Conservation (phyloP, 2,797 vertebrate species). For the Gymnocypris eckloni region DNA sequence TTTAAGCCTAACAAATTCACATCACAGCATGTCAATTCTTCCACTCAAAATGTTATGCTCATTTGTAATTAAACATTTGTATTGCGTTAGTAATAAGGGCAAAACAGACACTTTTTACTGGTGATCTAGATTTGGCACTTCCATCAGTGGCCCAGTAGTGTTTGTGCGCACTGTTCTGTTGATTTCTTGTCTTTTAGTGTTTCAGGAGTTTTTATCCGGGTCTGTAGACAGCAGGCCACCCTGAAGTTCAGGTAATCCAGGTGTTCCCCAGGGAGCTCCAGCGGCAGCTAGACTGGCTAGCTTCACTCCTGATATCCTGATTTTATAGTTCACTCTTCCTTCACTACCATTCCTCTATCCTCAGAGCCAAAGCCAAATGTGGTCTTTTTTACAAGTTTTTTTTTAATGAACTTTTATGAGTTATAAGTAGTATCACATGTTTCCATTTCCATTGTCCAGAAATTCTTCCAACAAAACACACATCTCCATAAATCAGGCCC, state of each 20-base stretch:
- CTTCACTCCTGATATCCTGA: slow-evolving; percentile 37
- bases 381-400: neutral
- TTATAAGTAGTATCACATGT: slow-evolving; percentile 29
- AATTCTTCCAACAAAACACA: slow-evolving; percentile 37
- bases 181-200: slow-evolving; percentile 60
- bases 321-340: slow-evolving; percentile 29
- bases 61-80: neutral
- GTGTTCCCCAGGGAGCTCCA: slow-evolving; percentile 15
- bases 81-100: neutral
- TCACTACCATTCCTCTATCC: neutral
- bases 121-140: neutral
- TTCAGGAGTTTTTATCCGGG: slow-evolving; percentile 51
- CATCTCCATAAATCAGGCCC: slow-evolving; percentile 41
- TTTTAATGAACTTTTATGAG: neutral
- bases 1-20: too few species aligned
- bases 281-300: slow-evolving; percentile 15
- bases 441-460: slow-evolving; percentile 52
- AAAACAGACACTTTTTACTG: neutral
- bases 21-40: neutral
- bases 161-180: neutral
- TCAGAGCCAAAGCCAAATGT: slow-evolving; percentile 20
- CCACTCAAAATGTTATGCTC: neutral
- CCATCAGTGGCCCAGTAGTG: neutral
- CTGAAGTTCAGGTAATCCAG: slow-evolving; percentile 47
- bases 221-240: slow-evolving; percentile 22